Conservation (phyloP, 2,888 invertebrate genomes). For the Aricia artaxerxes region DNA sequence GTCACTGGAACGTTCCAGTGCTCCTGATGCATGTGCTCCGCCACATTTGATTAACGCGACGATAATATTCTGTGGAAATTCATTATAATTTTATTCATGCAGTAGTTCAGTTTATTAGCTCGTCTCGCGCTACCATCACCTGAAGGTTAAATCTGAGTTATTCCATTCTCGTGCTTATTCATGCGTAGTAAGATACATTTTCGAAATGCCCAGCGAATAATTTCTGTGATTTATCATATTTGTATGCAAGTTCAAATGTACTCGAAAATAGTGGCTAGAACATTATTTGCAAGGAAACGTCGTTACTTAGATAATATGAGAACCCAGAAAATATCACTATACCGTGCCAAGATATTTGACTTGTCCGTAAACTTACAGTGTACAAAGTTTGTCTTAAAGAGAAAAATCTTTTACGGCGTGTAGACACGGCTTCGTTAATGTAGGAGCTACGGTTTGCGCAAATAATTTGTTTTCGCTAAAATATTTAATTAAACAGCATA, state of each 20-base stretch:
- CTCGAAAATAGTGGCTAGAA: slow-evolving; percentile 3
- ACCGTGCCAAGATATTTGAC: neutral
- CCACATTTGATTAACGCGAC: slow-evolving; percentile 59
- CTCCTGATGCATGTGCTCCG: slow-evolving; percentile 42
- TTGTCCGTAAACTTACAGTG: neutral
- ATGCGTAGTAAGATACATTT: slow-evolving; percentile 4
- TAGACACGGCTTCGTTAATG: neutral
- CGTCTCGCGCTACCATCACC: slow-evolving; percentile 32
- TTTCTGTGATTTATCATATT: slow-evolving; percentile 28
- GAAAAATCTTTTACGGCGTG: slow-evolving; percentile 1
- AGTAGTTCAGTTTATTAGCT: slow-evolving; percentile 56
- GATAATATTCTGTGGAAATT: slow-evolving; percentile 61
- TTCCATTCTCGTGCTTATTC: neutral
- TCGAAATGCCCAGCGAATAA: neutral
- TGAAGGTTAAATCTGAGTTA: slow-evolving; percentile 1
- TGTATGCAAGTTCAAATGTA: slow-evolving; percentile 17
- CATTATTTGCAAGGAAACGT: slow-evolving; percentile 1
- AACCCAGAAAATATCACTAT: neutral
- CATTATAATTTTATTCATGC: slow-evolving; percentile 74
- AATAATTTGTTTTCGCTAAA: slow-evolving; percentile 22
- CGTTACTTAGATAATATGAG: neutral
- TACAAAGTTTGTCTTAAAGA: neutral
- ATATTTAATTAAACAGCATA: slow-evolving; percentile 22
- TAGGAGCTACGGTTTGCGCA: neutral
- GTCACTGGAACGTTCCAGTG: neutral